Conservation (phyloP, 2,888 invertebrate species). For the Cecidostiba fungosa region DNA sequence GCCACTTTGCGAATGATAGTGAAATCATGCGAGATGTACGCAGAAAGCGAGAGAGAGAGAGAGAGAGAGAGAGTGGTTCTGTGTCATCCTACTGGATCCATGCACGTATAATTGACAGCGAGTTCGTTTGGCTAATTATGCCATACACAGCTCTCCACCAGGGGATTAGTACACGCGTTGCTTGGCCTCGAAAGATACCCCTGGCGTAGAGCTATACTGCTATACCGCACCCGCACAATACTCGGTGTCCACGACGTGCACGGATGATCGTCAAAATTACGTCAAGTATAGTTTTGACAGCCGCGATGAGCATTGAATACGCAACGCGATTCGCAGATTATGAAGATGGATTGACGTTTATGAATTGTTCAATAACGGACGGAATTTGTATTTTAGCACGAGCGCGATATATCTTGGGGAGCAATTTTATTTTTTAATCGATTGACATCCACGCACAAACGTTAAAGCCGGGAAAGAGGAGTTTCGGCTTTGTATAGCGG, state of each 20-base stretch:
- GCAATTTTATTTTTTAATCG: slow-evolving; percentile 8
- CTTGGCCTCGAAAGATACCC: not conserved
- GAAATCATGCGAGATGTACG: slow-evolving; percentile 63
- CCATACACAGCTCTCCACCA: slow-evolving; percentile 9
- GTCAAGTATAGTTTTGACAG: slow-evolving; percentile 45
- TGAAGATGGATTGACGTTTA: slow-evolving; percentile 34
- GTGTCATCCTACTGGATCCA: not conserved
- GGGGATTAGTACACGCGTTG: slow-evolving; percentile 37
- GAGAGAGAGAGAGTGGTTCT: not conserved
- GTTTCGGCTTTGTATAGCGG: not conserved
- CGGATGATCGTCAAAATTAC: slow-evolving; percentile 14
- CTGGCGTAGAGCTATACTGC: not conserved
- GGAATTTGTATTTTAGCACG: not conserved
- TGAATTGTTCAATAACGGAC: slow-evolving; percentile 14
- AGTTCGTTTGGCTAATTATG: slow-evolving; percentile 54
- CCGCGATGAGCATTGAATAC: slow-evolving; percentile 5
- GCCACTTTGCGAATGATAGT: slow-evolving; percentile 54
- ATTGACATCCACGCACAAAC: not conserved
- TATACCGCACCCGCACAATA: not conserved
- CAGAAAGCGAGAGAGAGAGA: slow-evolving; percentile 42
- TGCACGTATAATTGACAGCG: slow-evolving; percentile 63
- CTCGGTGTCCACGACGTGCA: not conserved
- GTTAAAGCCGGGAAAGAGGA: not conserved
- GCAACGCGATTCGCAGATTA: not conserved
- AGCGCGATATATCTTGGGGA: not conserved